Evolutionary conservation across 1,140 invertebrate species (phyloP), one percentile per base, ranked within the genome.

Genomic region (Cylas formicarius): DNA sequence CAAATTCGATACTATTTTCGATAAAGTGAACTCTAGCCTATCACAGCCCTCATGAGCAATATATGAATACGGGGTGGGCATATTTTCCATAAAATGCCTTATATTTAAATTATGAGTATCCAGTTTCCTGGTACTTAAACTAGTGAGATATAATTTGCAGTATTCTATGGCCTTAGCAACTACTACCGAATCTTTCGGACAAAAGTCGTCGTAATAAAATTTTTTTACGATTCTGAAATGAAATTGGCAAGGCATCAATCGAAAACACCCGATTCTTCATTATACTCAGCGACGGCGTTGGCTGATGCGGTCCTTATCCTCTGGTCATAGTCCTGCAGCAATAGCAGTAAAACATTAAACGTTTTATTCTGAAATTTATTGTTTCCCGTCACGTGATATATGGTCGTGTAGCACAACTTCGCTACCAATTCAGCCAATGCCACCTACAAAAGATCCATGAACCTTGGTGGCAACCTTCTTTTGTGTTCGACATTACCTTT

Each of bases 241-340:
- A 27, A 4, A 16, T 26, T 4, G 3, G 8, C 21, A 32, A 19
- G n/a, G 18, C 27, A 17, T 18, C n/a, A 22, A 16, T n/a, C 31
- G 36, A 38, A 8, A 7, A 28, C 8, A 27, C 11, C n/a, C 56
- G 10, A 10, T 42, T 21, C 5, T 18, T 21, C 11, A 18, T 23
- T 16, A 58, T 72, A 90, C 85, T 71, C 81, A 11, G 79, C 66
- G 52, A 90, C 72, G 11, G 82, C 72, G 27, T 70, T 65, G 6
- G 80, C 72, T 3, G 85, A 77, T 10, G 85, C 79, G 53, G 76
- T 74, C 38, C 89, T 68, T 5, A 92, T 86, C 64, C 86, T 73
- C 36, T 75, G 74, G 64, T 92, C 87, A 52, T 81, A 78, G 69
- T 90, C 86, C 9, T 72, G 74, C 2, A 90, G 58, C 19, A 89